Evolutionary conservation across 2,113 vertebrate species (phyloP), one percentile per base, ranked within the genome.

Genomic region (Anas platyrhynchos): DNA sequence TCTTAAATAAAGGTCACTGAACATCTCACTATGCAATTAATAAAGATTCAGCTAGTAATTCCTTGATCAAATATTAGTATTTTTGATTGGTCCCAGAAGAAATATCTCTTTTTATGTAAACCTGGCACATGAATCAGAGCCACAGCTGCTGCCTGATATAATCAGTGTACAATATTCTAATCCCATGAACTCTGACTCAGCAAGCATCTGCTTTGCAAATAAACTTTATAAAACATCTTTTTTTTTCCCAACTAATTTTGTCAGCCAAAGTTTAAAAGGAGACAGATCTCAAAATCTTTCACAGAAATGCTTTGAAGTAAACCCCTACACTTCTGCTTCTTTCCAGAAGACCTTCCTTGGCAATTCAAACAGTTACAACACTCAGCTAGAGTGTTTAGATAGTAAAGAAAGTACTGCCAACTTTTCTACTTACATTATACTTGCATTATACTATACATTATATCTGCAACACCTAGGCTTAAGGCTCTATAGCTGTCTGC

Each of bases 51-150:
- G 79, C 61, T 88, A 93, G 88, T 91, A 91, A 83, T 88, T 96
- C 96, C 88, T 94, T 93, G 92, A 95, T 94, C 71, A 88, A 97
- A 97, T 96, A 95, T 94, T 97, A 93, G 75, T 94, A 87, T 84
- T 97, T 97, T 96, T 94, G 55, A 97, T 97, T 97, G 91, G 87
- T 91, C 93, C 75, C 91, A 95, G 86, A 94, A 96, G 96, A 97
- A 96, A 83, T 89, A 89, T 56, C 46, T 72, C 81, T 95, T 96
- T 93, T 90, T 91, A 68, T 91, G n/a, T 78, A 97, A 93, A 86
- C 83, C 88, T 96, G 94, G 96, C 96, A 93, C 92, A 91, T 11
- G 76, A 87, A 89, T 81, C 76, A 94, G 79, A 97, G 84, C 63
- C 85, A 84, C 93, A 96, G 95, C 95, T 98, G 95, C 94, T 96